Conservation (phyloP, 35 echinoderm and acorn worm genomes). For the Diadema setosum region DNA sequence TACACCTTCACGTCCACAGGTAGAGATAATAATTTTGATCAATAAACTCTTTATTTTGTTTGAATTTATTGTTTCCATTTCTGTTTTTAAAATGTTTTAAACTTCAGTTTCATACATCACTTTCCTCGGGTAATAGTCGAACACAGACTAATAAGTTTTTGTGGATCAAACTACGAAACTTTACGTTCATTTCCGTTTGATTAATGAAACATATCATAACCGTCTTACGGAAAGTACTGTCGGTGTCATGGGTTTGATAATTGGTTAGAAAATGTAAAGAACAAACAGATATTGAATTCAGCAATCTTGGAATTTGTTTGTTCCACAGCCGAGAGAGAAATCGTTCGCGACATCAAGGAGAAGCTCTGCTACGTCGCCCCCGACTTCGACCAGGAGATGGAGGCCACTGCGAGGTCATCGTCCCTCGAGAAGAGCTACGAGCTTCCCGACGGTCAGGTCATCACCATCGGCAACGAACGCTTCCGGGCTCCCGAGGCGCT, state of each 20-base stretch:
- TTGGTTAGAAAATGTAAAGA: not conserved
- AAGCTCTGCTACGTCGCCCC: constrained; percentile 82
- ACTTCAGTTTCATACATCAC: not conserved
- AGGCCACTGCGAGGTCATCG: constrained; percentile 59
- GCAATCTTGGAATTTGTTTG: no score
- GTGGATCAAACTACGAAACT: not conserved
- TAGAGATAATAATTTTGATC: not conserved
- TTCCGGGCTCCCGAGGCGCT: constrained; percentile 64
- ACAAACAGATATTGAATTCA: not conserved
- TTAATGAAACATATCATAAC: not conserved
- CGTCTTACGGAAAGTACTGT: not conserved
- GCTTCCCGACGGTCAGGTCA: constrained; percentile 86
- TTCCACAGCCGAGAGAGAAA: constrained; percentile 80
- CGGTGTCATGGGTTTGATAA: not conserved
- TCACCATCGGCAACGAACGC: constrained; percentile 90
- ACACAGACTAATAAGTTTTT: not conserved
- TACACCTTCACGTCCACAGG: constrained; percentile 37
- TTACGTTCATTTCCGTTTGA: not conserved
- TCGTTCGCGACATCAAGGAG: constrained; percentile 94
- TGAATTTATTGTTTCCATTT: not conserved
- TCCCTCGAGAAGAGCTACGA: constrained; percentile 87
- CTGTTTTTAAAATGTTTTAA: not conserved
- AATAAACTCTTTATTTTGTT: not conserved
- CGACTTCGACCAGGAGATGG: constrained; percentile 91
- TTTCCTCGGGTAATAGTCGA: not conserved